A percentile compares a stretch with the other conserved stretches of the same genome.
Conservation (phyloP, 2,888 invertebrate genomes). For the Rhyacophila evoluta region DNA sequence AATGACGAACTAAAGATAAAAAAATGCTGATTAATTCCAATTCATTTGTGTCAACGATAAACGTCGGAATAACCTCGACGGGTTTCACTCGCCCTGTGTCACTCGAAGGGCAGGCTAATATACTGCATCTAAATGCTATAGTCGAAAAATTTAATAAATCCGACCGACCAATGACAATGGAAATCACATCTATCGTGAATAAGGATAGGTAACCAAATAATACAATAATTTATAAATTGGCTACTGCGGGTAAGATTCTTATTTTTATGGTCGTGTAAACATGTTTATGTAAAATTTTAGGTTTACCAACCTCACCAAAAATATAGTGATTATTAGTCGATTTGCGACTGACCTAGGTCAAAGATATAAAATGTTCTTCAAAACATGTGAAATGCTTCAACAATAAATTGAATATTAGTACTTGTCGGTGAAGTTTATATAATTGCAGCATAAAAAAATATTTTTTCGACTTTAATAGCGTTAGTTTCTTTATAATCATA, state of each 20-base stretch:
- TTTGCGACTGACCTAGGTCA: slow-evolving; percentile 10
- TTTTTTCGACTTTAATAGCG: no score
- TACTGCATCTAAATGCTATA: no score
- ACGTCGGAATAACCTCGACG: neutral
- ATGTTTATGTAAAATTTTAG: neutral
- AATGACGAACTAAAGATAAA: slow-evolving; percentile 44
- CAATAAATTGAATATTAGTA: no score
- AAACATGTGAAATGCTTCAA: no score
- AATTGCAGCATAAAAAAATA: no score
- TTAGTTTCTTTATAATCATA: no score
- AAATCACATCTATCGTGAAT: neutral
- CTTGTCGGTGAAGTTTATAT: no score
- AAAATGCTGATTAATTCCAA: neutral
- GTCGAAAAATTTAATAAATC: neutral
- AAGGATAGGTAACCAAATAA: neutral
- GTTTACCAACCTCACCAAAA: slow-evolving; percentile 13
- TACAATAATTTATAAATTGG: no score
- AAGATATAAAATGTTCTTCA: neutral
- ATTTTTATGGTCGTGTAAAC: neutral
- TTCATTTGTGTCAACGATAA: neutral
- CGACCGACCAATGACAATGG: neutral
- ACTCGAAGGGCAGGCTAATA: neutral
- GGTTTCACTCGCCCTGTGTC: neutral
- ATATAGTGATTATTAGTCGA: neutral
- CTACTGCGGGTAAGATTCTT: neutral